Base-by-base conservation (phyloP, 2,888 invertebrate genomes). In the Hofmannophila pseudospretella region DNA sequence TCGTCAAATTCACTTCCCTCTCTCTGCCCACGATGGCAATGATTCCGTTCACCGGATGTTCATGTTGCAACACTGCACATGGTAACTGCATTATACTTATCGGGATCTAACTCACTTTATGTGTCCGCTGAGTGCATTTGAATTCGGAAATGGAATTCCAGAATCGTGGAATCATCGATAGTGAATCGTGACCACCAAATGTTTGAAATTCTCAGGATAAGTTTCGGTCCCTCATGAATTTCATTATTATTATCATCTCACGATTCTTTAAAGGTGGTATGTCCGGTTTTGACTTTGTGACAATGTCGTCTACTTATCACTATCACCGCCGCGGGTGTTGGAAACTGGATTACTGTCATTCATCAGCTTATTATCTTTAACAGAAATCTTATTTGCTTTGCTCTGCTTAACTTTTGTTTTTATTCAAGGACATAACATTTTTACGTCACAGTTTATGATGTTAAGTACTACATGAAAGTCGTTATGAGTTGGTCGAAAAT, bases 1-100 rank as follows among this genome's bases (percentile, higher is more conserved):
- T 54, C 46, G 51, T 51, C 49, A 43, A 51, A 46, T 51, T 43
- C 33, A 45, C 42, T 48, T 47, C 53, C 48, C 45, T 41, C 39
- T 45, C 35, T 28, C 36, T 43, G 34, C 41, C 43, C 51, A 46
- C 38, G 44, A 45, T 38, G 39, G 26, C 19, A 36, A 46, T 49
- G 20, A 32, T 26, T 20, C 26, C 47, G 31, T 44, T 53, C 50
- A 49, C 58, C 50, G 54, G 54, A 58, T 54, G 37, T 41, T 36
- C 12, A 32, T n/a, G 34, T 35, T 39, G 36, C 36, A 41, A 48
- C 41, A 16, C 8, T 30, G 13, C 38, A 44, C 38, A 37, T 41
- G 36, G 32, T 35, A 11, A 12, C 16, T 29, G 23, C 27, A 30
- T 29, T 30, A 37, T 32, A 16, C 27, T 34, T 35, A 45, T 37